Percentiles rank a stretch among this genome's conserved stretches.
Conservation (phyloP, 2,113 vertebrate genomes). For the Grus americana region DNA sequence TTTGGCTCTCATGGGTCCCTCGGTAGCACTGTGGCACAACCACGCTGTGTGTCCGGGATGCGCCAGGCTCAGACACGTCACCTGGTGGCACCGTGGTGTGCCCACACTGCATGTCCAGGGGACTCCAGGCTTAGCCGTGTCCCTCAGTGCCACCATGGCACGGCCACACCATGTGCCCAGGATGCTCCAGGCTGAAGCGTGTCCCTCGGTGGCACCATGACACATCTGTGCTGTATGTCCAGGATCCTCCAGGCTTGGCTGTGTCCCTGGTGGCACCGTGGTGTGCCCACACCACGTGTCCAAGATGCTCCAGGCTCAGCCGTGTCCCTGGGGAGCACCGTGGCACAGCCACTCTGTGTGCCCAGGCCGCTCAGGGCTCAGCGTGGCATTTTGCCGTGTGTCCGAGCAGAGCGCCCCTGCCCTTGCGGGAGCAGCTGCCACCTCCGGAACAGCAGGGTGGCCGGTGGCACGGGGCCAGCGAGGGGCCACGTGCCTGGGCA, state of each 20-base stretch:
- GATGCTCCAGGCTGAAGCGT: accelerated
- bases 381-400: accelerated
- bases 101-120: accelerated
- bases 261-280: background rate
- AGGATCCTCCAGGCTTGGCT: accelerated
- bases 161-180: accelerated
- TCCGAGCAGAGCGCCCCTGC: background rate
- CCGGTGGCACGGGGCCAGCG: constrained; percentile 28
- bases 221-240: background rate
- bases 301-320: background rate
- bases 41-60: background rate
- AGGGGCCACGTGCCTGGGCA: background rate
- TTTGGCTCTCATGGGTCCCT: background rate
- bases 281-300: accelerated
- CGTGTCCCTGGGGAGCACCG: background rate
- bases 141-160: accelerated
- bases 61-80: background rate
- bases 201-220: background rate
- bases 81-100: background rate
- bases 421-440: background rate
- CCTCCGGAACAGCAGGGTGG: background rate
- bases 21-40: accelerated
- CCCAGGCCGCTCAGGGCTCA: accelerated
- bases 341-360: accelerated
- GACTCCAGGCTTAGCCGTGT: accelerated